Conservation (phyloP, 2,797 vertebrate genomes). For the Miichthys miiuy region DNA sequence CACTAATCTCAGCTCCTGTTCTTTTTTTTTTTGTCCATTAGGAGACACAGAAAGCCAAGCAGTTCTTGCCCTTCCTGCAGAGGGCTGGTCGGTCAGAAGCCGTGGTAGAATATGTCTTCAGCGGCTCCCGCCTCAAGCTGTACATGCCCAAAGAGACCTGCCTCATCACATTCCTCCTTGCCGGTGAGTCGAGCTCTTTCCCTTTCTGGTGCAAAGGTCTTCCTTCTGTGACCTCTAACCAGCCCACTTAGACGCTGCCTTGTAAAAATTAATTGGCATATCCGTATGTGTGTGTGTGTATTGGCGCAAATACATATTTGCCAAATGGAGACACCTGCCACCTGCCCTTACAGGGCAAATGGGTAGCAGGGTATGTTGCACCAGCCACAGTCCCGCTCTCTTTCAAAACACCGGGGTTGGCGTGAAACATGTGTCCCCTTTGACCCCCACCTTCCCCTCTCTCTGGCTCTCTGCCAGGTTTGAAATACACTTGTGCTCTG, state of each 20-base stretch:
- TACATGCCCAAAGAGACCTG: conserved; percentile 99
- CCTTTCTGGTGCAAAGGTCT: conserved; percentile 7
- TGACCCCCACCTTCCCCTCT: conserved; percentile 38
- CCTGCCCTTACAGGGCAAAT: conserved; percentile 12
- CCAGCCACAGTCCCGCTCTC: not conserved
- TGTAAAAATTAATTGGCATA: not conserved
- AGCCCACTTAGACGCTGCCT: not conserved
- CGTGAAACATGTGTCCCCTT: conserved; percentile 56
- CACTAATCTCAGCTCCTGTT: not conserved
- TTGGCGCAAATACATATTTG: not conserved
- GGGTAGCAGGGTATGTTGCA: not conserved
- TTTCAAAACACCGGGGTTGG: conserved; percentile 30
- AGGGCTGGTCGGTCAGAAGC: conserved; percentile 96
- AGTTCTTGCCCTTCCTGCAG: conserved; percentile 97
- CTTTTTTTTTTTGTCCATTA: conserved; percentile 55
- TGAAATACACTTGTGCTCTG: conserved; percentile 5
- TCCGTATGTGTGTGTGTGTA: conserved; percentile 7
- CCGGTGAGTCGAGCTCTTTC: conserved; percentile 85
- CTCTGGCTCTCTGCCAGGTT: conserved; percentile 34
- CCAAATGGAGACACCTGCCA: conserved; percentile 10
- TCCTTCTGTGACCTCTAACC: conserved; percentile 22
- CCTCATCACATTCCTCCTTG: conserved; percentile 97
- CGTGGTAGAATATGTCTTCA: conserved; percentile 98
- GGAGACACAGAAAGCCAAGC: conserved; percentile 98
- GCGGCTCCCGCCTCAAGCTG: conserved; percentile 96